phyloP scores from a whole-genome alignment of 2,888 invertebrate genomes.

The Rhopalosiphum nymphaeae region DNA sequence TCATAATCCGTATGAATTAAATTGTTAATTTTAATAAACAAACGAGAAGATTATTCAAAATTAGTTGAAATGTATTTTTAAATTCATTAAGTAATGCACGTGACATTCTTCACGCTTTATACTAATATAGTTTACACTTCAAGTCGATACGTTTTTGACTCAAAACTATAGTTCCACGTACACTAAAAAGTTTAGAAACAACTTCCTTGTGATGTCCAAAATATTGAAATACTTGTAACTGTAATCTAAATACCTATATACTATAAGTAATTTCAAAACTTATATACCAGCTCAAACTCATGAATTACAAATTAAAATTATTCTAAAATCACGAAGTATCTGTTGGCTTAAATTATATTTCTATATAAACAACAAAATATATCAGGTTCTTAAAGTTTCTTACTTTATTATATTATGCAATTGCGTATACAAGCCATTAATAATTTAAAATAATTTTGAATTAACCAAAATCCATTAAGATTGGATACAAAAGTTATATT shows the following conservation, averaged over 20 bases:
- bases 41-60: not conserved
- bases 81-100: not conserved
- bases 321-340: not conserved
- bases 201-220: slow-evolving; percentile 39
- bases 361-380: not conserved
- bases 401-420: not conserved
- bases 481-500: not conserved
- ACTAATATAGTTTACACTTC: not conserved
- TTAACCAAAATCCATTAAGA: not conserved
- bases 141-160: slow-evolving; percentile 11
- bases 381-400: not conserved
- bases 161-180: not conserved
- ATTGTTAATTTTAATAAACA: not conserved
- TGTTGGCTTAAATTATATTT: not conserved
- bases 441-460: not conserved
- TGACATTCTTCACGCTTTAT: not conserved
- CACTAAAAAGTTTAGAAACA: slow-evolving; percentile 23
- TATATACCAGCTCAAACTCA: not conserved
- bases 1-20: not conserved
- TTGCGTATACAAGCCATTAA: not conserved
- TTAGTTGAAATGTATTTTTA: not conserved
- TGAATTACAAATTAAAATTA: slow-evolving; percentile 37
- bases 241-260: not conserved
- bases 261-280: slow-evolving; percentile 6
- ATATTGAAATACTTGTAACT: slow-evolving; percentile 42